phyloP scores from a whole-genome alignment of 2,797 vertebrate genomes.

The Notolabrus celidotus region DNA sequence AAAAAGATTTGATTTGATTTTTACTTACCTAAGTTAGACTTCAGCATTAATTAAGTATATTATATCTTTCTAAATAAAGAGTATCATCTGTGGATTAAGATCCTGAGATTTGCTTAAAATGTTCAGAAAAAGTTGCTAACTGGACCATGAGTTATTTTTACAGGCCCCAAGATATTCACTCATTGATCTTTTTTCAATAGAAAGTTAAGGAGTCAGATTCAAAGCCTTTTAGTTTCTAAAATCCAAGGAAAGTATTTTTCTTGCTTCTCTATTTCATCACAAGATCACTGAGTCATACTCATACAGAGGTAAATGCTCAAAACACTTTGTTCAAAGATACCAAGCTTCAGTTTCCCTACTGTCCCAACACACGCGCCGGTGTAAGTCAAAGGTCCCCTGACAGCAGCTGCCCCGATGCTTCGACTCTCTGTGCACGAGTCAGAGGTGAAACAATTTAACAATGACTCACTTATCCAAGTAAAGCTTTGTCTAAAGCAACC shows the following conservation, averaged over 20 bases:
- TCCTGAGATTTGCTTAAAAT: background rate
- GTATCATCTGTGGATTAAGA: no score
- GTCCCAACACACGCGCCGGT: background rate
- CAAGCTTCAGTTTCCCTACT: background rate
- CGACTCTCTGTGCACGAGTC: conserved; percentile 30
- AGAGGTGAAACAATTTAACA: conserved; percentile 56
- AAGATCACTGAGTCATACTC: background rate
- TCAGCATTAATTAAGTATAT: no score
- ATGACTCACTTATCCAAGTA: conserved; percentile 61
- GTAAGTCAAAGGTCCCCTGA: conserved; percentile 47
- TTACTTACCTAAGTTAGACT: no score
- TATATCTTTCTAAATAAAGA: no score
- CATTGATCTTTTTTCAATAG: no score
- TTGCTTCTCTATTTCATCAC: background rate
- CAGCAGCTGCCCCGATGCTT: conserved; percentile 62
- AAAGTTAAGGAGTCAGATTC: no score
- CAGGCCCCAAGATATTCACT: no score
- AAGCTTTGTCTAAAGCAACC: conserved; percentile 57
- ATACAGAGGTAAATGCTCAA: background rate
- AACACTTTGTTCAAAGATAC: conserved; percentile 6
- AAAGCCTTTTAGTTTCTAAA: no score
- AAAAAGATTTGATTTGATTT: no score
- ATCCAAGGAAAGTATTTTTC: no score
- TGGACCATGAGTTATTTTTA: background rate
- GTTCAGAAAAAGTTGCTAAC: background rate